Conservation (phyloP, 2,888 invertebrate genomes). For the Syrista parreyssii region DNA sequence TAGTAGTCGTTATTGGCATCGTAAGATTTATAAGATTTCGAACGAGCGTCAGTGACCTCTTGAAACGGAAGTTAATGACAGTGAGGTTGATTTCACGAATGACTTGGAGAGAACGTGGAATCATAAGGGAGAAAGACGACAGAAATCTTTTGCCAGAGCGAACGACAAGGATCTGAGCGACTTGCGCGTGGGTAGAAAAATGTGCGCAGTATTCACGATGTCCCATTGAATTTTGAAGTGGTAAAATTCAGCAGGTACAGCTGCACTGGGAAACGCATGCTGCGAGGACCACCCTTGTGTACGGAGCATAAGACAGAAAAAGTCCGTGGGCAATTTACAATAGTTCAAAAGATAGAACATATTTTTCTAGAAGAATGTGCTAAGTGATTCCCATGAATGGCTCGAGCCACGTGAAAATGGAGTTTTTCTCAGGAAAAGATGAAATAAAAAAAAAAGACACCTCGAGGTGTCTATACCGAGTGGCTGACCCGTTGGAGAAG, state of each 20-base stretch:
- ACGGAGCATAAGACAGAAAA: neutral
- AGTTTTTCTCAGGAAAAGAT: neutral
- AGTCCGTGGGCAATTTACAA: neutral
- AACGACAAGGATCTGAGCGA: neutral
- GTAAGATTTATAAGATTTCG: neutral
- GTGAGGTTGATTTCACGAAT: neutral
- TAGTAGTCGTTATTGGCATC: neutral
- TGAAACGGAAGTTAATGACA: neutral
- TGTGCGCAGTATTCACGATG: neutral
- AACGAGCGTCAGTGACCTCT: neutral
- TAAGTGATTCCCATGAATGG: neutral
- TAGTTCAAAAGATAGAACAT: neutral
- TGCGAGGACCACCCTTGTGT: slow-evolving; percentile 31
- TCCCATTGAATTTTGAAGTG: neutral
- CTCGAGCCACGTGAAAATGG: neutral
- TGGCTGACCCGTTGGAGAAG: neutral
- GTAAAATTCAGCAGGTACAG: slow-evolving; percentile 35
- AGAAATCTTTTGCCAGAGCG: neutral
- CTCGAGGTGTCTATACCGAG: neutral
- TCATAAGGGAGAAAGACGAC: neutral
- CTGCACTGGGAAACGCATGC: slow-evolving; percentile 36
- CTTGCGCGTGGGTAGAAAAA: neutral
- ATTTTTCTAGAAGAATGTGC: neutral
- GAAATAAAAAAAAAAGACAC: neutral
- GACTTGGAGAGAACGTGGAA: neutral